phyloP scores from a whole-genome alignment of 2,797 vertebrate species.

The Rhincodon typus region DNA sequence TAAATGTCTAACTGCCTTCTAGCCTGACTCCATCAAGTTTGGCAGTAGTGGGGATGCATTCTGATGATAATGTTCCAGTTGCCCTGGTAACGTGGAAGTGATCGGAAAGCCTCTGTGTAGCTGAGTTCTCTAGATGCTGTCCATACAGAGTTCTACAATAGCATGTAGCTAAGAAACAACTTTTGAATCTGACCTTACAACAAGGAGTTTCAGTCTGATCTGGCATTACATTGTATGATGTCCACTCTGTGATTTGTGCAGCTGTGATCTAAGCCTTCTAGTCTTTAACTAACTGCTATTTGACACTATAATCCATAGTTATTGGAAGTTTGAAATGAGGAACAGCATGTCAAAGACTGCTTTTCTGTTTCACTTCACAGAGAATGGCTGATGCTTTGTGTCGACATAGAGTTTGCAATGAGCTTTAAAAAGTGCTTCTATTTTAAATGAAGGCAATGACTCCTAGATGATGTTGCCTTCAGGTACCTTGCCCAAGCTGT shows the following conservation, averaged over 20 bases:
- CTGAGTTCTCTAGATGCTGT: slow-evolving; percentile 62
- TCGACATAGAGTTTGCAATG: neutral
- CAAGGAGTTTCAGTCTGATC: neutral
- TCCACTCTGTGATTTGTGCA: neutral
- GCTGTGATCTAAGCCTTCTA: neutral
- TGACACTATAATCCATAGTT: neutral
- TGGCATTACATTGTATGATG: neutral
- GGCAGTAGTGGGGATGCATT: slow-evolving; percentile 67
- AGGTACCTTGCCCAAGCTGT: neutral
- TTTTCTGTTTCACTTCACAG: neutral
- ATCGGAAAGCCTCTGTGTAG: slow-evolving; percentile 74
- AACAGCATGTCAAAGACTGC: neutral
- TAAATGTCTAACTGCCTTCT: neutral
- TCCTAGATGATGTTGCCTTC: neutral
- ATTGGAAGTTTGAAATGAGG: neutral
- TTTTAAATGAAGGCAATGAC: neutral
- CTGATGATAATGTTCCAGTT: slow-evolving; percentile 60
- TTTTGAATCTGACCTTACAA: slow-evolving; percentile 39
- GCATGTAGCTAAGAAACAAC: slow-evolving; percentile 57
- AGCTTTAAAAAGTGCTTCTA: neutral
- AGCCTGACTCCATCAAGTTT: slow-evolving; percentile 53
- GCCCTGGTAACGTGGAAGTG: slow-evolving; percentile 84
- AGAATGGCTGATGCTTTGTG: neutral
- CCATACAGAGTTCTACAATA: slow-evolving; percentile 48
- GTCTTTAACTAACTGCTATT: neutral